Base-by-base conservation (phyloP, 1,140 invertebrate species). In the Conus betulinus region DNA sequence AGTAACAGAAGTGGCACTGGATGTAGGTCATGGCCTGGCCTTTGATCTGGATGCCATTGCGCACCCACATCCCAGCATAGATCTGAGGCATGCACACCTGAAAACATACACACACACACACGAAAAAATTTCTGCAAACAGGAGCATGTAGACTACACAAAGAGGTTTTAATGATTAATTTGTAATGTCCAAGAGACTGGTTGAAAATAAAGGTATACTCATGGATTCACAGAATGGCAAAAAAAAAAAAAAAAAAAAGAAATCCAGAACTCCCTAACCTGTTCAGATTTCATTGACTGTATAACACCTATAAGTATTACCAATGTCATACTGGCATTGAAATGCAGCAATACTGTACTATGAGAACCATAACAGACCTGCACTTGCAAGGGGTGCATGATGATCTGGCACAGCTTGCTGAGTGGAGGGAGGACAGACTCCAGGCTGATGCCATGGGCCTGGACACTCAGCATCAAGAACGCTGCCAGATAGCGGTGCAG, bases 21-120 rank as follows among this genome's bases (percentile, higher is more conserved):
- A 99, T 98, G 94, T 99, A 99, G 27, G 99, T 99, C 98, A 99
- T 99, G 8, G 98, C 98, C 96, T 99, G 98, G 20, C 98, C 98
- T 95, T 98, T 98, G 91, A 99, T 99, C 96, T 99, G 99, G 1
- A 99, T 96, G 1, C 99, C 99, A 96, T 99, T 99, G 85, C 98
- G 96, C 53, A 99, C 98, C 99, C 99, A 99, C 92, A 99, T 96
- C 20, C 98, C 98, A 91, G 97, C 97, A 82, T 98, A 96, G 91
- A 99, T 99, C 96, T 99, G 98, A 95, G 99, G 98, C 95, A 99
- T 98, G 0, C 98, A 97, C 87, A 98, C 98, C 98, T 99, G 95
- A 7, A 39, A 39, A 39, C 39, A 39, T 3, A 39, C 39, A 39
- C 39, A 39, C 39, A 39, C 39, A 39, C 39, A 39, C 39, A 39